Conservation (phyloP, 1,140 invertebrate species). For the Asbolus verrucosus region DNA sequence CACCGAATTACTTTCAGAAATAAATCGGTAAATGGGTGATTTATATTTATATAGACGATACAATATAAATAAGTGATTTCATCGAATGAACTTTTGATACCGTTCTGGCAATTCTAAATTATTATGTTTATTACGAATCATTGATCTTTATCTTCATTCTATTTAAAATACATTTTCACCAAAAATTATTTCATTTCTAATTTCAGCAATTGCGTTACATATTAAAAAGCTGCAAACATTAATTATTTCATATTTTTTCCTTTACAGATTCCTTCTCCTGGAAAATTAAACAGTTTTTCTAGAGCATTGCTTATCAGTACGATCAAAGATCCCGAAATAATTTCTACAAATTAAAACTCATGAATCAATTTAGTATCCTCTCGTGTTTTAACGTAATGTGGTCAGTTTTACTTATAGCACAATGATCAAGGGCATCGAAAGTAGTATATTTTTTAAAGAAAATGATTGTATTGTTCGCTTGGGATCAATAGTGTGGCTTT, state of each 20-base stretch:
- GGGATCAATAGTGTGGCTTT: constrained; percentile 2
- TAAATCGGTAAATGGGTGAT: background rate
- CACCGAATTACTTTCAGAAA: background rate
- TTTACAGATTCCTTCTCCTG: no score
- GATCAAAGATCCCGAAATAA: no score
- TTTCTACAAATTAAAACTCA: no score
- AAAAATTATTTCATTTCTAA: no score
- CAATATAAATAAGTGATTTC: constrained; percentile 4
- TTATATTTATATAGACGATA: constrained; percentile 16
- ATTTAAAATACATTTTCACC: background rate
- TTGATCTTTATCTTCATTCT: constrained; percentile 13
- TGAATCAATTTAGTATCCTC: no score
- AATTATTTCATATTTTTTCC: no score
- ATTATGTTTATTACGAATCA: background rate
- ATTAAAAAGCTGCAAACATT: no score
- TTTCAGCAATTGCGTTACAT: no score
- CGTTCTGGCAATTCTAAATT: background rate
- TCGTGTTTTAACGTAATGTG: background rate
- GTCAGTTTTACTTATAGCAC: constrained; percentile 2
- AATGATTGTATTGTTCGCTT: background rate
- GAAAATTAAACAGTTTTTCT: no score
- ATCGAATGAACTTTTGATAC: constrained; percentile 9
- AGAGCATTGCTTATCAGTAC: no score
- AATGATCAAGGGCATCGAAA: no score
- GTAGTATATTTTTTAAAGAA: background rate